Evolutionary conservation across 2,113 vertebrate species (phyloP).

Genomic region (Aythya baeri): DNA sequence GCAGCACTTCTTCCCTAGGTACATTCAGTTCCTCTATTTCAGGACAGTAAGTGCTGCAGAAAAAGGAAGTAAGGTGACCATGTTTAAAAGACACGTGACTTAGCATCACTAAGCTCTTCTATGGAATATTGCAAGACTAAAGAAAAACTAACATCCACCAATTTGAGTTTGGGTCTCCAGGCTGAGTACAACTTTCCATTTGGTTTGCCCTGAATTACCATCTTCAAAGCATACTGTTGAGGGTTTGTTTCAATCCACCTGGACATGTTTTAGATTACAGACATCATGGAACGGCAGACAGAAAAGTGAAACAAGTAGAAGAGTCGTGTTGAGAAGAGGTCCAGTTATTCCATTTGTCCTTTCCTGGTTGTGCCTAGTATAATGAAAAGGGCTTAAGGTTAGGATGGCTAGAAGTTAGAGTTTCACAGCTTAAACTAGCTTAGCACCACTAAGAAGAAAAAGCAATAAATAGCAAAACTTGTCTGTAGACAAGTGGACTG

Average conservation of each 20-base stretch:
- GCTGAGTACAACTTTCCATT: neutral
- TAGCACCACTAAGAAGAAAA: neutral
- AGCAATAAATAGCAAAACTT: neutral
- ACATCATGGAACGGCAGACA: conserved; percentile 41
- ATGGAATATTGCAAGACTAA: neutral
- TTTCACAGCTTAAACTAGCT: neutral
- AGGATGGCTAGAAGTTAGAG: neutral
- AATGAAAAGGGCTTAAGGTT: neutral
- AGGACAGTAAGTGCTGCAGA: conserved; percentile 9
- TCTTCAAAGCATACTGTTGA: conserved; percentile 49
- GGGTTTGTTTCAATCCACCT: conserved; percentile 4
- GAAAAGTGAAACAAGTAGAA: conserved; percentile 50
- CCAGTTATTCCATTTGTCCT: conserved; percentile 61
- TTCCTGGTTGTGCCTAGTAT: conserved; percentile 31
- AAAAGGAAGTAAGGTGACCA: neutral
- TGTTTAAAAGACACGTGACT: neutral
- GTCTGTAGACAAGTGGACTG: neutral
- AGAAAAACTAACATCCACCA: conserved; percentile 11
- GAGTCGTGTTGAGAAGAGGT: conserved; percentile 35
- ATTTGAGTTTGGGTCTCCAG: conserved; percentile 3
- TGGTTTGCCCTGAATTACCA: conserved; percentile 34
- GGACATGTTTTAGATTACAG: neutral
- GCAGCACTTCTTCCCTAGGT: neutral
- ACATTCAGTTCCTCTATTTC: neutral
- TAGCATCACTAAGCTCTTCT: neutral